A percentile compares a stretch with the other conserved stretches of the same genome.
These are phyloP conservation scores for Cebus imitator DNA, from an alignment of 2,113 vertebrate genomes.

Conservation along the genomic window DNA sequence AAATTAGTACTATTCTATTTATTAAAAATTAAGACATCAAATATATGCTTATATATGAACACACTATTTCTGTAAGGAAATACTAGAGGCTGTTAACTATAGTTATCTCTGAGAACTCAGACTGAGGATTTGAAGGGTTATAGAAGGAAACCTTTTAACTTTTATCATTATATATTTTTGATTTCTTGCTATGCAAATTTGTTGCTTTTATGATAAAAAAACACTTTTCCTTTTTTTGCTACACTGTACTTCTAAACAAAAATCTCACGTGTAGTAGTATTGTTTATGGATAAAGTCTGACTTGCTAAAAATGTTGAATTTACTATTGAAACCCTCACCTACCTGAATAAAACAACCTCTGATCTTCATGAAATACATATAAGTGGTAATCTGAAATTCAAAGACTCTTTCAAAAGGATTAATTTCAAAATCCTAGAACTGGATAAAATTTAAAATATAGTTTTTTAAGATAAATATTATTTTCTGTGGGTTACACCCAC, in stretches of 20 bases:
- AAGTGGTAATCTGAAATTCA: neutral
- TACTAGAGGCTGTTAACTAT: neutral
- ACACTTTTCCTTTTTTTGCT: neutral
- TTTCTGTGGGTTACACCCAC: neutral
- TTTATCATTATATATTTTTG: neutral
- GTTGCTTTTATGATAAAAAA: neutral
- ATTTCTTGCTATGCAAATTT: neutral
- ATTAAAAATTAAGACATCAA: neutral
- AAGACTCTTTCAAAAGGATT: conserved; percentile 10
- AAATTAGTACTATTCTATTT: neutral
- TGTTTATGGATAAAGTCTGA: neutral
- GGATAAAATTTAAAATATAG: neutral
- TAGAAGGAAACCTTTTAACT: neutral
- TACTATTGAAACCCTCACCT: neutral
- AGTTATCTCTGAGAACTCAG: neutral
- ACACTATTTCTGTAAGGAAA: neutral
- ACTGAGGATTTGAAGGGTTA: neutral
- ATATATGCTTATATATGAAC: neutral
- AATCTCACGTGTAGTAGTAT: neutral
- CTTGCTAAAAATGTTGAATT: neutral
- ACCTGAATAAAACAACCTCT: neutral
- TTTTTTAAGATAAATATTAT: neutral
- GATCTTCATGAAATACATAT: neutral
- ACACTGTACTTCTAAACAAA: neutral
- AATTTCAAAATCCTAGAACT: neutral